Evolutionary conservation across 2,113 vertebrate species (phyloP).

Genomic region (Tragelaphus imberbis): DNA sequence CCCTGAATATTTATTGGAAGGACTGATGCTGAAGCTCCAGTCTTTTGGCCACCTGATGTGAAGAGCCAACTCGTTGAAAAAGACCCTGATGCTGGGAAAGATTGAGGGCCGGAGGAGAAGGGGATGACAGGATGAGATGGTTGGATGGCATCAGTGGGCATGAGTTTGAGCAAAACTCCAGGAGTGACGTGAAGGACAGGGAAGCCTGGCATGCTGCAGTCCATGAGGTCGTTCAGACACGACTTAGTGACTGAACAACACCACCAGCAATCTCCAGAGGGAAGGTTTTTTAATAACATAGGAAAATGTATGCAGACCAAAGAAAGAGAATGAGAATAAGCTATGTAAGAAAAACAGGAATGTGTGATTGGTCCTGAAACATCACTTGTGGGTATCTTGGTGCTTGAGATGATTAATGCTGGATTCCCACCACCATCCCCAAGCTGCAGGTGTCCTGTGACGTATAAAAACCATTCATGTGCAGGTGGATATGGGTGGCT

Average conservation of each 20-base stretch:
- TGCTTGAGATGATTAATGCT: not conserved
- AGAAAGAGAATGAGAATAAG: not conserved
- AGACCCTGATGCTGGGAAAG: not conserved
- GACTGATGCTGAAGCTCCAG: not conserved
- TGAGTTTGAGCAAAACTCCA: not conserved
- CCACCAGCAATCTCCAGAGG: not conserved
- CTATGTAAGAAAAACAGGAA: not conserved
- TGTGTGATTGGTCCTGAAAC: not conserved
- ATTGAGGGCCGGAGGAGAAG: not conserved
- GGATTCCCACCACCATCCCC: rapidly evolving
- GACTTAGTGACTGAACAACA: not conserved
- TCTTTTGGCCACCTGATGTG: not conserved
- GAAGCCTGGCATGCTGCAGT: not conserved
- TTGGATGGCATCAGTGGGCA: not conserved
- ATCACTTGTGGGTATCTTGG: not conserved
- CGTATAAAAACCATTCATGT: rapidly evolving
- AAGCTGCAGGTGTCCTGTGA: not conserved
- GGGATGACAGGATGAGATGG: not conserved
- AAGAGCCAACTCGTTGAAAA: not conserved
- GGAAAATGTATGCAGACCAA: not conserved
- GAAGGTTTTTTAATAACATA: not conserved
- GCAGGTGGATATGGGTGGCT: rapidly evolving
- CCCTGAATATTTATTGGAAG: not conserved
- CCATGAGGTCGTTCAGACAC: not conserved
- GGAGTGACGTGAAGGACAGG: not conserved